Evolutionary conservation across 2,113 vertebrate genomes (phyloP).

Genomic region (Sylvietta virens): DNA sequence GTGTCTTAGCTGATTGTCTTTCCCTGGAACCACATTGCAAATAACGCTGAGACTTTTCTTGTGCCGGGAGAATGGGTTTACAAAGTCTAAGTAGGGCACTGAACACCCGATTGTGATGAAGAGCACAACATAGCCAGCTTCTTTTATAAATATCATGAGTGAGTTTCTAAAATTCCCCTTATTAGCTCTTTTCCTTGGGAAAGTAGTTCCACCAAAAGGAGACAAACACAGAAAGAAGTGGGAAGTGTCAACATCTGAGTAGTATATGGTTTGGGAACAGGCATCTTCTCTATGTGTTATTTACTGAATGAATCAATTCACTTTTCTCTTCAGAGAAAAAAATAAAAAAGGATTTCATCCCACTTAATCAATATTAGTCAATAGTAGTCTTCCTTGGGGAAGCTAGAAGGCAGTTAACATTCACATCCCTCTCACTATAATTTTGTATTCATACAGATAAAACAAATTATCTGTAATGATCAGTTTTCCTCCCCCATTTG

Average conservation of each 20-base stretch:
- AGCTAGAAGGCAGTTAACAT: neutral
- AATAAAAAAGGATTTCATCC: neutral
- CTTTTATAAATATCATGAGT: neutral
- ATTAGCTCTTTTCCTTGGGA: neutral
- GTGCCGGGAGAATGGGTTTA: neutral
- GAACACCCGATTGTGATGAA: neutral
- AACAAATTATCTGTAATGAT: neutral
- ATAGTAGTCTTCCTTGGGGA: neutral
- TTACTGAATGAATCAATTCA: neutral
- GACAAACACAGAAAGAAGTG: neutral
- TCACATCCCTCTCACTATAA: neutral
- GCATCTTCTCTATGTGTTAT: neutral
- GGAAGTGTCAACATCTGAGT: neutral
- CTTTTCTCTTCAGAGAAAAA: neutral
- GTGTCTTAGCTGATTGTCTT: neutral
- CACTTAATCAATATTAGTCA: constrained; percentile 7
- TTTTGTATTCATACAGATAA: neutral
- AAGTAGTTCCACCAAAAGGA: neutral
- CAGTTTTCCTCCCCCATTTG: neutral
- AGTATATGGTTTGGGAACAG: neutral
- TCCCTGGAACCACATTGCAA: neutral
- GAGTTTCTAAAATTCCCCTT: neutral
- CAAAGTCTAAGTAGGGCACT: neutral
- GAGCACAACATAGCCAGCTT: accelerated
- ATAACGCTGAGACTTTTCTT: neutral